These are phyloP conservation scores for Cryptoprocta ferox DNA, from an alignment of 2,797 vertebrate genomes.

Conservation along the genomic window DNA sequence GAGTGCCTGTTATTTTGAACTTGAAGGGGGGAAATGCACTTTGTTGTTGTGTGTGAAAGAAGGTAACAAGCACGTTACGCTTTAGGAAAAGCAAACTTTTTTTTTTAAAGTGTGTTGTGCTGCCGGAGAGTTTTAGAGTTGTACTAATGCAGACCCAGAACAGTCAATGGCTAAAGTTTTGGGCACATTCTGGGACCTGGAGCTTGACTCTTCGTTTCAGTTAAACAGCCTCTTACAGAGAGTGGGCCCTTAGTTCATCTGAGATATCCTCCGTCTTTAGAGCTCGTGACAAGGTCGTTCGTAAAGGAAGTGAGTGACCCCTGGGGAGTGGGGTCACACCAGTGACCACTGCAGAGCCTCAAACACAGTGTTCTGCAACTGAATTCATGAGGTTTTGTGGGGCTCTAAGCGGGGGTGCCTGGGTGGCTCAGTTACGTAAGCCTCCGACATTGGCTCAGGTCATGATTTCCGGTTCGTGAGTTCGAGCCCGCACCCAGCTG, in stretches of 20 bases:
- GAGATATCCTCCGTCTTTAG: neutral
- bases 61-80: neutral
- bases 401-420: neutral
- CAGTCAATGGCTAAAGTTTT: neutral
- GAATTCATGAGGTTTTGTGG: neutral
- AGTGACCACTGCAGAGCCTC: neutral
- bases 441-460: too few relatives aligned
- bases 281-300: neutral
- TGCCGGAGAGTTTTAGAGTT: conserved; percentile 8
- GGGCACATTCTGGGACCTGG: neutral
- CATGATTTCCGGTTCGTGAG: too few relatives aligned
- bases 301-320: neutral
- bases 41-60: neutral
- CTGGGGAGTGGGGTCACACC: neutral
- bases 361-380: neutral
- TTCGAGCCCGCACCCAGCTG: too few relatives aligned
- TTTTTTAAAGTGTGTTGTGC: neutral
- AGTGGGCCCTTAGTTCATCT: neutral
- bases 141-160: neutral
- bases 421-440: too few relatives aligned
- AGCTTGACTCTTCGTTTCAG: neutral
- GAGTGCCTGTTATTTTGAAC: neutral
- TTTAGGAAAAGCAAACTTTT: conserved; percentile 37
- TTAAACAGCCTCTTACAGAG: neutral
- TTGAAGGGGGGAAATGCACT: neutral